Evolutionary conservation across 1,140 invertebrate species (phyloP).

Genomic region (Drosophila nigrodunni): DNA sequence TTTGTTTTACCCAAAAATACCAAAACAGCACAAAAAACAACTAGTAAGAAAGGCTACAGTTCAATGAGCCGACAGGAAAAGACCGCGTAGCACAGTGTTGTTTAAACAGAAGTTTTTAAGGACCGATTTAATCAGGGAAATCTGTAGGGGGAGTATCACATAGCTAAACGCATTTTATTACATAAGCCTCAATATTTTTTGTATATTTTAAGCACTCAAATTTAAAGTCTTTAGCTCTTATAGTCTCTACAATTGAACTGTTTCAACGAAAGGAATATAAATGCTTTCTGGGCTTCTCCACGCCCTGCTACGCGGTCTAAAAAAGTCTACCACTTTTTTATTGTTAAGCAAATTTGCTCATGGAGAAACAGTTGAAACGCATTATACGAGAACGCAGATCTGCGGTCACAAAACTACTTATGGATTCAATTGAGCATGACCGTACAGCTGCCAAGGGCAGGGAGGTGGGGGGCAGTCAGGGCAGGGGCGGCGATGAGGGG

Average conservation of each 20-base stretch:
- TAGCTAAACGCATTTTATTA: too few relatives aligned
- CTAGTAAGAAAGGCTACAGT: neutral
- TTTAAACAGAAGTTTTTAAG: too few relatives aligned
- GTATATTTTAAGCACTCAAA: too few relatives aligned
- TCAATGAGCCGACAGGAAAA: too few relatives aligned
- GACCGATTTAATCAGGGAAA: too few relatives aligned
- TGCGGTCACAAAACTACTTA: constrained; percentile 82
- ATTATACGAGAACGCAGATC: constrained; percentile 79
- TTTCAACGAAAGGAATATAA: too few relatives aligned
- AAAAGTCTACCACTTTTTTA: constrained; percentile 9
- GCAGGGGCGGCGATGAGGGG: neutral
- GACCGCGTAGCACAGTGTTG: too few relatives aligned
- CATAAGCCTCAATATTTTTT: too few relatives aligned
- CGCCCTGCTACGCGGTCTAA: neutral
- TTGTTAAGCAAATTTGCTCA: constrained; percentile 68
- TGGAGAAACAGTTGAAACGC: constrained; percentile 80
- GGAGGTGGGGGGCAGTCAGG: constrained; percentile 2
- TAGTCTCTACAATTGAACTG: too few relatives aligned
- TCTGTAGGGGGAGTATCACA: too few relatives aligned
- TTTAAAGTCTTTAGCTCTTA: too few relatives aligned
- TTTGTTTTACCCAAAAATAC: constrained; percentile 32
- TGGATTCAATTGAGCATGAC: constrained; percentile 83
- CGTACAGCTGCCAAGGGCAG: constrained; percentile 17
- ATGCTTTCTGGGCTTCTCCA: too few relatives aligned
- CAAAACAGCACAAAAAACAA: constrained; percentile 5